Conservation (phyloP, 2,797 vertebrate genomes). For the Allobates femoralis region DNA sequence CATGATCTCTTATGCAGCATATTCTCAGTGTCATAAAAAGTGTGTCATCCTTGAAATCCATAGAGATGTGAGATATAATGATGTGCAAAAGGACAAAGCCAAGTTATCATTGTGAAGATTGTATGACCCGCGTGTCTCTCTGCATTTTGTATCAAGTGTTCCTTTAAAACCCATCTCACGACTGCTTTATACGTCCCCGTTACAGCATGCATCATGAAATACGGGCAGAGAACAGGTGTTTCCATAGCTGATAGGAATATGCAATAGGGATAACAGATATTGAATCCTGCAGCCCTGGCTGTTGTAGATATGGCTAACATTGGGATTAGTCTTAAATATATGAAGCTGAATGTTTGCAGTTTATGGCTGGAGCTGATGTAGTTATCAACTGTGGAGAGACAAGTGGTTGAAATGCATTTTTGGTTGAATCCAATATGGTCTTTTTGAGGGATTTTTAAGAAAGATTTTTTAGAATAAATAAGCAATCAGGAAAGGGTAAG, state of each 20-base stretch:
- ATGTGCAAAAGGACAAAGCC: constrained; percentile 41
- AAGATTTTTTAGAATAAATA: too few species aligned
- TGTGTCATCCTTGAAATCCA: constrained; percentile 58
- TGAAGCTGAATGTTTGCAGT: not conserved
- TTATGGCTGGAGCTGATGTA: not conserved
- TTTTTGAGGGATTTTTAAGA: not conserved
- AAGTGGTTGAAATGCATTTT: not conserved
- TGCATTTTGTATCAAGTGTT: not conserved
- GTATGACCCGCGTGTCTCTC: constrained; percentile 31
- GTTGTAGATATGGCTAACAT: not conserved
- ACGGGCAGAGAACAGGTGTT: constrained; percentile 1
- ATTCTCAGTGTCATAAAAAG: constrained; percentile 51
- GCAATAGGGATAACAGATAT: constrained; percentile 1
- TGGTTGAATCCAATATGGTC: not conserved
- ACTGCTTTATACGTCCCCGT: constrained; percentile 17
- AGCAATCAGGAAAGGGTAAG: too few species aligned
- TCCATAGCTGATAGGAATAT: constrained; percentile 10
- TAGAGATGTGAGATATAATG: constrained; percentile 48
- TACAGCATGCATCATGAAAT: constrained; percentile 35
- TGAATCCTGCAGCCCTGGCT: not conserved
- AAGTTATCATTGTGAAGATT: constrained; percentile 55
- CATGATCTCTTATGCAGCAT: constrained; percentile 56
- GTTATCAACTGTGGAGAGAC: not conserved
- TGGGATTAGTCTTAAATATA: constrained; percentile 15
- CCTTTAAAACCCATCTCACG: constrained; percentile 13